A percentile compares a stretch with the other conserved stretches of the same genome.
These are phyloP conservation scores for Poecile atricapillus DNA, from an alignment of 2,113 vertebrate genomes.

Conservation along the genomic window DNA sequence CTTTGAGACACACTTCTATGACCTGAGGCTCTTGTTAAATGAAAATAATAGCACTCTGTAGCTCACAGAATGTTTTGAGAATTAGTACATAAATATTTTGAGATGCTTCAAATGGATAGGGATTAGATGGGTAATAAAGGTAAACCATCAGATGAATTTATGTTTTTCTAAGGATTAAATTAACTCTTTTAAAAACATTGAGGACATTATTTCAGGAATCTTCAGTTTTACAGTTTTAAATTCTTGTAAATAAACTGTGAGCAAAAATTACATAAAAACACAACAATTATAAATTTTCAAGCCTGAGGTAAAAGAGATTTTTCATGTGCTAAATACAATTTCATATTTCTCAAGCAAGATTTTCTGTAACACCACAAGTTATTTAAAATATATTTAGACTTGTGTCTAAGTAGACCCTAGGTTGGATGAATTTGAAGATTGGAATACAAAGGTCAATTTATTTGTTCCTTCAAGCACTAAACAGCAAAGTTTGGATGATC, in stretches of 20 bases:
- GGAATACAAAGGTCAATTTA: neutral
- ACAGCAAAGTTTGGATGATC: neutral
- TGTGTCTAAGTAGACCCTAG: neutral
- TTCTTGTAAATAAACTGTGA: neutral
- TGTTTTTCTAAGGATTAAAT: neutral
- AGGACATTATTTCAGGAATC: neutral
- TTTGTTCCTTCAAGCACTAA: neutral
- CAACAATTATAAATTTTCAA: neutral
- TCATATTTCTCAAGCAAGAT: neutral
- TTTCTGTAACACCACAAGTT: neutral
- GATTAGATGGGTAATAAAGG: neutral
- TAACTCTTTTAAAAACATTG: neutral
- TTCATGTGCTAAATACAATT: neutral
- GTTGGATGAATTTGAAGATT: neutral
- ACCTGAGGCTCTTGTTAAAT: neutral
- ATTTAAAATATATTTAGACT: conserved; percentile 4
- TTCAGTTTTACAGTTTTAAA: neutral
- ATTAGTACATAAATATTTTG: neutral
- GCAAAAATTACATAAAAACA: neutral
- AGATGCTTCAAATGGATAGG: neutral
- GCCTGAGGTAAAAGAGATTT: neutral
- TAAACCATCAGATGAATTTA: neutral
- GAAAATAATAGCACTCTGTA: neutral
- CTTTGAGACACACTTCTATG: neutral
- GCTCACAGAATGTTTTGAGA: neutral